phyloP scores from a whole-genome alignment of 2,888 invertebrate genomes.

The Mesochorus sp. region DNA sequence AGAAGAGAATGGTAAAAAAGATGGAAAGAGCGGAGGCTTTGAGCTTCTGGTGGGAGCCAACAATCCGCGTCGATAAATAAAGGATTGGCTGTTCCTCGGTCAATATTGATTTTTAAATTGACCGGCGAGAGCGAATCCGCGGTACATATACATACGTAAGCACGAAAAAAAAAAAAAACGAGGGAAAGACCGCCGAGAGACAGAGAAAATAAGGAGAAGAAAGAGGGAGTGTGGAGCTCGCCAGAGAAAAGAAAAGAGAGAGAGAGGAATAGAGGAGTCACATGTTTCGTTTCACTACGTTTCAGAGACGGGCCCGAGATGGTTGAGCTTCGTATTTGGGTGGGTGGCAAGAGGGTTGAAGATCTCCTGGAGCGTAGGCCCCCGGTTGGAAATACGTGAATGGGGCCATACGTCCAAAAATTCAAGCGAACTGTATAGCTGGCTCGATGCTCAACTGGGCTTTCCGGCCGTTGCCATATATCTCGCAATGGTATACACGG shows the following conservation, averaged over 20 bases:
- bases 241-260: slow-evolving; percentile 15
- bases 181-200: no score
- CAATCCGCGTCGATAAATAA: slow-evolving; percentile 80
- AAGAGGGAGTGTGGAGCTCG: slow-evolving; percentile 14
- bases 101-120: slow-evolving; percentile 82
- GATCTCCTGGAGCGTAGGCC: slow-evolving; percentile 61
- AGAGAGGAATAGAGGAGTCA: slow-evolving; percentile 7
- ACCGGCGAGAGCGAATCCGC: slow-evolving; percentile 80
- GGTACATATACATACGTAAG: slow-evolving; percentile 54
- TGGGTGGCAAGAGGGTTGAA: slow-evolving; percentile 50
- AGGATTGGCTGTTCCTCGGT: slow-evolving; percentile 80
- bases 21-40: slow-evolving; percentile 33
- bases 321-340: slow-evolving; percentile 27
- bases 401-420: slow-evolving; percentile 72
- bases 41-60: slow-evolving; percentile 67
- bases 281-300: slow-evolving; percentile 41
- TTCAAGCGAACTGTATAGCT: slow-evolving; percentile 74
- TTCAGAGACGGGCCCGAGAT: slow-evolving; percentile 39
- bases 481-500: slow-evolving; percentile 64
- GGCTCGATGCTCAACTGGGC: slow-evolving; percentile 47
- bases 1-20: slow-evolving; percentile 30
- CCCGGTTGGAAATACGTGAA: slow-evolving; percentile 68
- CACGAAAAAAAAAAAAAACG: slow-evolving; percentile 5
- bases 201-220: slow-evolving; percentile 10
- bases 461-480: slow-evolving; percentile 20